These are phyloP conservation scores for Pollenia labialis DNA, from an alignment of 2,888 invertebrate genomes.

Conservation along the genomic window DNA sequence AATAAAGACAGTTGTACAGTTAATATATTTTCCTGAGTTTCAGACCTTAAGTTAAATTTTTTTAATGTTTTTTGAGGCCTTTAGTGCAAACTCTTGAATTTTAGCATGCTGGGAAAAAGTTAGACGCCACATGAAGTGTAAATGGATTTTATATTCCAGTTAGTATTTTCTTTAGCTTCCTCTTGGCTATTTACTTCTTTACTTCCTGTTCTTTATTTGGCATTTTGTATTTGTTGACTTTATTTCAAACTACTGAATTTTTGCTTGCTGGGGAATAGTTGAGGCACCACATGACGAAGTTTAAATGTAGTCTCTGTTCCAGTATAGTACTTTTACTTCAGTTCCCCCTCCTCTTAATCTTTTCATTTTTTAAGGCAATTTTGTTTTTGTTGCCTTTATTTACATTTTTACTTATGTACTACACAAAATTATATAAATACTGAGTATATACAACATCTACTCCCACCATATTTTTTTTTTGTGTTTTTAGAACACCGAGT, in stretches of 20 bases:
- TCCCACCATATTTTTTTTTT: slow-evolving; percentile 29
- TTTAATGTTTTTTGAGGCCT: no score
- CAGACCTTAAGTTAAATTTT: no score
- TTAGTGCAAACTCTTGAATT: no score
- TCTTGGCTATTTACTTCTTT: no score
- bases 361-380: neutral
- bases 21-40: no score
- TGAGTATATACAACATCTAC: slow-evolving; percentile 33
- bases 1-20: no score
- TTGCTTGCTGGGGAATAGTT: slow-evolving; percentile 7
- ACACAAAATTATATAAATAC: slow-evolving; percentile 39
- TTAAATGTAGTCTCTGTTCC: slow-evolving; percentile 62
- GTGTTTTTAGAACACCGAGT: neutral
- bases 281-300: slow-evolving; percentile 47
- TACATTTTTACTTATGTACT: slow-evolving; percentile 66
- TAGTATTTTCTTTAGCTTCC: no score
- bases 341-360: slow-evolving; percentile 17
- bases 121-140: no score
- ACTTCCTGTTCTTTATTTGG: no score
- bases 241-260: neutral
- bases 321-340: slow-evolving; percentile 40
- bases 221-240: no score
- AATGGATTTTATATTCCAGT: no score
- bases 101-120: no score
- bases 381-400: slow-evolving; percentile 2